Conservation (phyloP, 2,888 invertebrate genomes). For the Trilocha varians region DNA sequence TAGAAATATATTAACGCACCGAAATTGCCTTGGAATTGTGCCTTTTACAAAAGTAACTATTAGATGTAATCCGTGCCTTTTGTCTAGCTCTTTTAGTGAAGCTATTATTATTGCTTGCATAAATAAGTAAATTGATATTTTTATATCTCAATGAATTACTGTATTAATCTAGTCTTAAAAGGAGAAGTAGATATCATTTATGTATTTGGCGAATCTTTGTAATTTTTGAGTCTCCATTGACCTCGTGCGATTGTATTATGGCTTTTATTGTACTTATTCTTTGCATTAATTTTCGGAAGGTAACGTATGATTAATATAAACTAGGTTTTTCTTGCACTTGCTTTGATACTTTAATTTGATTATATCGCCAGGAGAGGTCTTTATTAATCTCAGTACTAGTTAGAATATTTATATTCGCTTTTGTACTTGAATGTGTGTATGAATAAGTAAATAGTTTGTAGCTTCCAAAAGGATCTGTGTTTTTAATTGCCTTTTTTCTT, state of each 20-base stretch:
- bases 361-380: conserved; percentile 24
- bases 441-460: conserved; percentile 9
- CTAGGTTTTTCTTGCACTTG: not conserved
- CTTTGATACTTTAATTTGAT: conserved; percentile 3
- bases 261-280: not conserved
- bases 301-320: not conserved
- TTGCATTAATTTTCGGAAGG: too few species aligned
- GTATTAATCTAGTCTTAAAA: too few species aligned
- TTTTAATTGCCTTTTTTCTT: too few species aligned
- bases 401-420: conserved; percentile 38
- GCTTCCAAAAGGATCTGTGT: not conserved
- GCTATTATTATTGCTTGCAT: not conserved
- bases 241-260: not conserved
- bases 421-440: conserved; percentile 54
- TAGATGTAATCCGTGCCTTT: conserved; percentile 1
- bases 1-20: conserved; percentile 14
- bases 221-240: too few species aligned
- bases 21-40: conserved; percentile 43
- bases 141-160: too few species aligned
- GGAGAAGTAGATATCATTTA: too few species aligned
- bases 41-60: conserved; percentile 24
- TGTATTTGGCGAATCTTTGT: too few species aligned
- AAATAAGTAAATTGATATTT: not conserved
- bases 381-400: conserved; percentile 46
- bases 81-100: not conserved